Evolutionary conservation across 2,888 invertebrate species (phyloP), one percentile per base, ranked within the genome.

Genomic region (Pseudeuparius sepicola): DNA sequence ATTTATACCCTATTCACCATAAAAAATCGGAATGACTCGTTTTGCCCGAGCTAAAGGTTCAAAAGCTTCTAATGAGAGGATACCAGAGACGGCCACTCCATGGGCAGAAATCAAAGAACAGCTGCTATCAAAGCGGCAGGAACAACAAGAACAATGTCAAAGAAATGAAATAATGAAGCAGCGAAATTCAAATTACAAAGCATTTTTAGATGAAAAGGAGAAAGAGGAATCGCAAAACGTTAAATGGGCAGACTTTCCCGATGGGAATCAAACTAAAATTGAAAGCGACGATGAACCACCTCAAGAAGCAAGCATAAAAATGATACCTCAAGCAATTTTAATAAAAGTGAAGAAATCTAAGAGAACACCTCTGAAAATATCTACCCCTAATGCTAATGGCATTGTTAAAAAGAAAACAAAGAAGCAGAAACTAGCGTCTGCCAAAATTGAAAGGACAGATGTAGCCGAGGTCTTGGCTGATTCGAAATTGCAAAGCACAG

Each of bases 1-100:
- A n/a, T n/a, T n/a, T n/a, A n/a, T n/a, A n/a, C n/a, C n/a, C n/a
- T n/a, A n/a, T n/a, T n/a, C n/a, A n/a, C n/a, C n/a, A n/a, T n/a
- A n/a, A n/a, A n/a, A n/a, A n/a, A n/a, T n/a, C n/a, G n/a, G n/a
- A n/a, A 83, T 84, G 83, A 82, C 81, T 4, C 65, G 83, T 45
- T 83, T 76, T 65, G 77, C 83, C 14, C 65, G 83, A 58, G 75
- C 79, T 0, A 77, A 73, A 54, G 81, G 83, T 18, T 80, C 81
- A 0, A 83, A 82, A 59, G 63, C 79, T 4, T 79, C 80, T 3
- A 83, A 83, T 52, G 75, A 78, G 54, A 70, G 71, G 44, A 51
- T 71, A 9, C 76, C 78, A 2, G 75, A 78, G 53, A 73, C 78
- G 29, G 65, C 80, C 25, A 83, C 83, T 23, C 72, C 82, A 53